Conservation (phyloP, 2,888 invertebrate species). For the Andrena flavipes region DNA sequence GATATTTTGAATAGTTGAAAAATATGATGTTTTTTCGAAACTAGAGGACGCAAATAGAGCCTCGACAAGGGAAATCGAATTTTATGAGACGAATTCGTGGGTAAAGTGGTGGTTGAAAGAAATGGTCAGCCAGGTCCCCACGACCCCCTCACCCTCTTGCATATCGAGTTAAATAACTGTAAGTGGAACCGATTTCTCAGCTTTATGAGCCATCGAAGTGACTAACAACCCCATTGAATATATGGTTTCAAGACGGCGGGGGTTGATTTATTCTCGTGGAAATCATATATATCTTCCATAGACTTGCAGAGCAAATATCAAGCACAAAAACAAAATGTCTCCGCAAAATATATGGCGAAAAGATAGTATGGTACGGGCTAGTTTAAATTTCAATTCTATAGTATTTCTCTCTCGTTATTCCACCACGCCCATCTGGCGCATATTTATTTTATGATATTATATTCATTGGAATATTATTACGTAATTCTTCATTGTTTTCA, state of each 20-base stretch:
- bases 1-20: neutral
- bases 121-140: constrained; percentile 11
- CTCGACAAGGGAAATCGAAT: neutral
- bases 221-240: constrained; percentile 70
- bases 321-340: neutral
- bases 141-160: constrained; percentile 10
- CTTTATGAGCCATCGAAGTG: constrained; percentile 74
- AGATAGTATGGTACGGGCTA: too few relatives aligned
- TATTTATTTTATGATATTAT: too few relatives aligned
- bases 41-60: neutral
- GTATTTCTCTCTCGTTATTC: too few relatives aligned
- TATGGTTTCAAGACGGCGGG: constrained; percentile 43
- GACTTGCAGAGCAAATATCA: constrained; percentile 4
- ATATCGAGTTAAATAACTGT: constrained; percentile 52
- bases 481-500: too few relatives aligned
- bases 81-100: constrained; percentile 2
- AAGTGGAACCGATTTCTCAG: constrained; percentile 67
- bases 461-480: too few relatives aligned
- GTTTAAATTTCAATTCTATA: too few relatives aligned
- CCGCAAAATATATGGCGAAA: constrained; percentile 7
- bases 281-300: constrained; percentile 29
- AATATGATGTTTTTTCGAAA: neutral
- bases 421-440: too few relatives aligned
- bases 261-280: constrained; percentile 23
- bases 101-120: constrained; percentile 2